Percentiles rank a stretch among this genome's conserved stretches.
Conservation (phyloP, 2,113 vertebrate species). For the Perccottus glenii region DNA sequence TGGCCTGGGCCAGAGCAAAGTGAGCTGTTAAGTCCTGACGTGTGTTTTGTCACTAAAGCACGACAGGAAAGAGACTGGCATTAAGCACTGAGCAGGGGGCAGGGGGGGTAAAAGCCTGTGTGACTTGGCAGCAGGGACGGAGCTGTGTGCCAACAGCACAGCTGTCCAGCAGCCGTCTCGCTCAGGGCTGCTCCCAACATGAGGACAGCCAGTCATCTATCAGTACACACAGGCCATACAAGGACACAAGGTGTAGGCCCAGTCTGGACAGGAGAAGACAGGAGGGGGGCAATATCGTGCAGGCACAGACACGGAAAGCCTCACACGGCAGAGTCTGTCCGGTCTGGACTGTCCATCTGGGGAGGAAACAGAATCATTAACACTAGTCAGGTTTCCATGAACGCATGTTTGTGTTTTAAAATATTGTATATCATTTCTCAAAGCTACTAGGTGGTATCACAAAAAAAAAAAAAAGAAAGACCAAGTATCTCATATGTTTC, state of each 20-base stretch:
- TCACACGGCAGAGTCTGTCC: constrained; percentile 47
- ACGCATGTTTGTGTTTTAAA: no score
- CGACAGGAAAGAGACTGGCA: constrained; percentile 54
- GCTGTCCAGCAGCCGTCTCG: constrained; percentile 74
- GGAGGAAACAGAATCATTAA: constrained; percentile 20
- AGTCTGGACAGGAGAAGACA: constrained; percentile 24
- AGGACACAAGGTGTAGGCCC: constrained; percentile 69
- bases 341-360: constrained; percentile 29
- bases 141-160: constrained; percentile 66
- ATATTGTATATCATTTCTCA: no score
- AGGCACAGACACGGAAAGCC: constrained; percentile 40
- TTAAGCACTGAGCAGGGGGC: constrained; percentile 66
- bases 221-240: constrained; percentile 59
- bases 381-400: no score
- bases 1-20: constrained; percentile 47
- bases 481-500: no score
- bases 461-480: no score
- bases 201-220: constrained; percentile 63
- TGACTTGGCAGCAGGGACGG: constrained; percentile 63
- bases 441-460: no score
- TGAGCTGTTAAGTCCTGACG: constrained; percentile 68
- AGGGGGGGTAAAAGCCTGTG: constrained; percentile 55
- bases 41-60: constrained; percentile 69
- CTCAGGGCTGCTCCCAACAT: constrained; percentile 55
- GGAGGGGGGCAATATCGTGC: constrained; percentile 19